These are phyloP conservation scores for Nasonia giraulti DNA, from an alignment of 1,140 invertebrate species.

Conservation along the genomic window DNA sequence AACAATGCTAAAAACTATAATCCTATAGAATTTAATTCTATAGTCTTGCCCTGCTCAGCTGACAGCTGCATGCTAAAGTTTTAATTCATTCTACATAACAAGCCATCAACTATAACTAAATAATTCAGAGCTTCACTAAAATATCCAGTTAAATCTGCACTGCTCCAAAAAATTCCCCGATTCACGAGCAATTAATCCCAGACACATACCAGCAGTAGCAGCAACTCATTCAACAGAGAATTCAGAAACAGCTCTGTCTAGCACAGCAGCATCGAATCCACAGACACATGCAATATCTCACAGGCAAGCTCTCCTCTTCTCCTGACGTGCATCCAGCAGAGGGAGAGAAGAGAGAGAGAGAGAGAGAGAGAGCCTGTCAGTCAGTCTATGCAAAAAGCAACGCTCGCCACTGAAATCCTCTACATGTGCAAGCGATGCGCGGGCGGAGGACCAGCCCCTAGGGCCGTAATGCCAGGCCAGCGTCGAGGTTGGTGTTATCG, in stretches of 20 bases:
- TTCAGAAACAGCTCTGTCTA: neutral
- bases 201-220: neutral
- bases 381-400: neutral
- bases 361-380: neutral
- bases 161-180: neutral
- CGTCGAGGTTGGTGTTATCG: slow-evolving; percentile 46
- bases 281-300: neutral
- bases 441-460: slow-evolving; percentile 13
- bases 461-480: slow-evolving; percentile 27
- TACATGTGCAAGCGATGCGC: neutral
- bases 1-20: neutral
- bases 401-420: neutral
- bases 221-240: neutral
- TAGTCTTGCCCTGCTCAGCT: too few species aligned
- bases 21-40: too few species aligned
- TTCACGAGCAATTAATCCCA: neutral
- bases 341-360: too few species aligned
- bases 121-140: neutral
- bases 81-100: too few species aligned
- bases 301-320: neutral
- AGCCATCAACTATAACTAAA: too few species aligned
- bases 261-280: neutral
- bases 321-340: neutral
- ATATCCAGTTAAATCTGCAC: neutral
- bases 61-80: too few species aligned